phyloP scores from a whole-genome alignment of 2,888 invertebrate species.

The Cantharis rufa region DNA sequence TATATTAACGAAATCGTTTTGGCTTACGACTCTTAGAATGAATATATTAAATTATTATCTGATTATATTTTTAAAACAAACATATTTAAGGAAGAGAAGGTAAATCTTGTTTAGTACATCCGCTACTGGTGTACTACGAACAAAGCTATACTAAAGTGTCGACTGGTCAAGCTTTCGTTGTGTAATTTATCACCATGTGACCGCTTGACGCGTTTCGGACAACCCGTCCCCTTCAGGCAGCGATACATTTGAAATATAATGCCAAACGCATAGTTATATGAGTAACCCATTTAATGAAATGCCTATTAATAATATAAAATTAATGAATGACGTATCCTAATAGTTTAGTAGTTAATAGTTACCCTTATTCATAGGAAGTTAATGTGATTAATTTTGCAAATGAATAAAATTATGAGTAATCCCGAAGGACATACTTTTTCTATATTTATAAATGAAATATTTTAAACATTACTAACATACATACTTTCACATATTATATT shows the following conservation, averaged over 20 bases:
- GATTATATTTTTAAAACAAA: not conserved
- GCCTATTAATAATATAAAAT: conserved; percentile 51
- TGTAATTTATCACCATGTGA: conserved; percentile 36
- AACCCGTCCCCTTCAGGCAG: conserved; percentile 20
- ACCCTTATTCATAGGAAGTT: not conserved
- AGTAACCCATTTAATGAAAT: conserved; percentile 44
- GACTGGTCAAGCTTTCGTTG: conserved; percentile 34
- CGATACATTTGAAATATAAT: conserved; percentile 13
- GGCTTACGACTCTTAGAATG: not conserved
- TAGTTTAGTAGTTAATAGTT: conserved; percentile 44
- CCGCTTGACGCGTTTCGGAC: conserved; percentile 27
- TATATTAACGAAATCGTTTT: not conserved
- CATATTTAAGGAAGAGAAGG: not conserved
- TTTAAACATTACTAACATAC: not conserved
- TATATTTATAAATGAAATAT: not conserved
- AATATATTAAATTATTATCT: not conserved
- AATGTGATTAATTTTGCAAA: not conserved
- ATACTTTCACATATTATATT: not conserved
- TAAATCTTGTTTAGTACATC: not conserved
- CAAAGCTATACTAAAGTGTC: conserved; percentile 31
- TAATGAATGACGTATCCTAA: conserved; percentile 46
- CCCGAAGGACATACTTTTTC: not conserved
- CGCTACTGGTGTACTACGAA: conserved; percentile 23
- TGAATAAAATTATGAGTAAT: not conserved
- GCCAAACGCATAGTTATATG: conserved; percentile 29